phyloP scores from a whole-genome alignment of 2,888 invertebrate species.

The Steinernema scapterisci region DNA sequence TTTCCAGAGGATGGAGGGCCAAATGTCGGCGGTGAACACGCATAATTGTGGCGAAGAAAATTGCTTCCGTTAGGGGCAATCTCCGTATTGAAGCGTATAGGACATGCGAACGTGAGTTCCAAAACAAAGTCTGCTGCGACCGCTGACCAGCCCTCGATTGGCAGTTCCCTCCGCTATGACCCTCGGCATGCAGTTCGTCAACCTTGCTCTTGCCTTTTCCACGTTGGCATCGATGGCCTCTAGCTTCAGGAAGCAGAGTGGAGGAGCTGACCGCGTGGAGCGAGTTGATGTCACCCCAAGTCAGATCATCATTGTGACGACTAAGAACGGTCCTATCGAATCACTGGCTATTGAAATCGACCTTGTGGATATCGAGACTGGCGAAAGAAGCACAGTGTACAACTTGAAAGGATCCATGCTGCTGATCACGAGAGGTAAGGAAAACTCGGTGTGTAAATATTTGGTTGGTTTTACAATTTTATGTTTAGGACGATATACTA shows the following conservation, averaged over 20 bases:
- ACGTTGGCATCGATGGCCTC: background rate
- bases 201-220: background rate
- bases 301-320: conserved; percentile 61
- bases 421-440: conserved; percentile 57
- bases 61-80: conserved; percentile 24
- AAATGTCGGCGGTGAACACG: background rate
- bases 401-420: conserved; percentile 60
- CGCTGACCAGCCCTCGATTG: conserved; percentile 5
- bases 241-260: background rate
- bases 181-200: background rate
- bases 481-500: conserved; percentile 61
- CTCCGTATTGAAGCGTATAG: background rate
- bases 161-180: background rate
- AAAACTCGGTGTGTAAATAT: background rate
- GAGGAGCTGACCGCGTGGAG: conserved; percentile 54
- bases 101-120: conserved; percentile 14
- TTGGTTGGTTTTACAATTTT: background rate
- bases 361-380: conserved; percentile 58
- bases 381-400: conserved; percentile 54
- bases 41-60: conserved; percentile 23
- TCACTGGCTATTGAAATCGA: conserved; percentile 53
- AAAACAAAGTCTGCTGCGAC: conserved; percentile 7
- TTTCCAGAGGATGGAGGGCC: too few relatives aligned
- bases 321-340: conserved; percentile 51
- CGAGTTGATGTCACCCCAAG: conserved; percentile 58